These are phyloP conservation scores for Moxostoma hubbsi DNA, from an alignment of 2,797 vertebrate species.

Conservation along the genomic window DNA sequence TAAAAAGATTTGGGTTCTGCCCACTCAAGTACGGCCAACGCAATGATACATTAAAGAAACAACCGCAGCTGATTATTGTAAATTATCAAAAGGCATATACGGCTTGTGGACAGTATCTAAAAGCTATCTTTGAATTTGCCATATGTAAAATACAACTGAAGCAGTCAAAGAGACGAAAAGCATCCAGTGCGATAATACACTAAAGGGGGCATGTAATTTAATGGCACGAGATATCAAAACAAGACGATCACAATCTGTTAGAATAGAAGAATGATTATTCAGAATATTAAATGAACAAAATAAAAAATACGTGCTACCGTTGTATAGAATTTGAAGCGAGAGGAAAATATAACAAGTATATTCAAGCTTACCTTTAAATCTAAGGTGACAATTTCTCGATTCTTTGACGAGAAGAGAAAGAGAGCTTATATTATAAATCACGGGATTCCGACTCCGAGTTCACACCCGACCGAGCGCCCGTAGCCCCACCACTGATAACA, in stretches of 20 bases:
- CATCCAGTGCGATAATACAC: background rate
- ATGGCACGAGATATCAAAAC: background rate
- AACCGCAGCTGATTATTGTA: background rate
- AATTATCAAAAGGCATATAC: background rate
- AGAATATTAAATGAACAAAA: background rate
- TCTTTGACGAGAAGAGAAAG: background rate
- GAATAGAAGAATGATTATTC: background rate
- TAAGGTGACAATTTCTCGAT: background rate
- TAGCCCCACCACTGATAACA: conserved; percentile 47
- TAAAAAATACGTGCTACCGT: conserved; percentile 10
- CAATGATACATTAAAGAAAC: background rate
- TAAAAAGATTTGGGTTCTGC: background rate
- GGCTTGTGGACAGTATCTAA: background rate
- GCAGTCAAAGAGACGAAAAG: background rate
- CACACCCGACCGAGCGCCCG: conserved; percentile 18
- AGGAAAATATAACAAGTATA: background rate
- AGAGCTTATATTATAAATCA: background rate
- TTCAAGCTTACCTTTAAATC: conserved; percentile 16
- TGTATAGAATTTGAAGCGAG: background rate
- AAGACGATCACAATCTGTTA: background rate
- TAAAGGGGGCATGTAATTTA: background rate
- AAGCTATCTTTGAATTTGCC: background rate
- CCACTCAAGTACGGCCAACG: background rate
- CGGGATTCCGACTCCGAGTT: conserved; percentile 16
- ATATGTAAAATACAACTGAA: background rate